phyloP scores from a whole-genome alignment of 2,888 invertebrate genomes.

The Zootermopsis nevadensis region DNA sequence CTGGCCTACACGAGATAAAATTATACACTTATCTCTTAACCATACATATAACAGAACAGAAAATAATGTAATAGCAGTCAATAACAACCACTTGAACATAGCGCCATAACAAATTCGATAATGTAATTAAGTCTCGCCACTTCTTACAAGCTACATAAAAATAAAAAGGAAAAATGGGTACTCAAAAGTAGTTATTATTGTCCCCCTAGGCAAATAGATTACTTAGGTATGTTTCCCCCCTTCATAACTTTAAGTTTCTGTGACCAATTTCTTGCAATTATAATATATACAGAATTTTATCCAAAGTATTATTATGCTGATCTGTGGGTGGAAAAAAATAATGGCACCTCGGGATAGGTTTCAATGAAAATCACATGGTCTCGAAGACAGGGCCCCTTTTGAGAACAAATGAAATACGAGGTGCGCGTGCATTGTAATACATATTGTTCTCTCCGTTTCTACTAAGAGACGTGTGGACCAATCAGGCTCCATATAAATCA shows the following conservation, averaged over 20 bases:
- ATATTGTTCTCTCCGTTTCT: neutral
- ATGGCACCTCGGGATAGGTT: neutral
- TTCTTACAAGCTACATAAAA: neutral
- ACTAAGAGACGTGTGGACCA: constrained; percentile 12
- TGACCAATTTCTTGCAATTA: constrained; percentile 38
- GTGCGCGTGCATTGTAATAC: constrained; percentile 25
- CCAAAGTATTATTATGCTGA: constrained; percentile 1
- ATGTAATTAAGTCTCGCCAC: neutral
- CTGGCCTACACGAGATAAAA: neutral
- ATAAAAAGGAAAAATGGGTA: neutral
- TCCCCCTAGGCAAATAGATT: constrained; percentile 5
- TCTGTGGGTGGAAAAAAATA: neutral
- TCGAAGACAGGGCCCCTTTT: constrained; percentile 11
- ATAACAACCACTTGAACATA: neutral
- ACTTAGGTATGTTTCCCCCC: neutral
- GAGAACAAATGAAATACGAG: constrained; percentile 21
- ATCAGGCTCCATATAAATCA: constrained; percentile 38
- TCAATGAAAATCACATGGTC: constrained; percentile 22
- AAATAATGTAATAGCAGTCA: neutral
- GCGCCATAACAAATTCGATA: neutral
- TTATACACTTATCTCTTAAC: neutral
- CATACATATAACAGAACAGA: neutral
- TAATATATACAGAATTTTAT: constrained; percentile 15
- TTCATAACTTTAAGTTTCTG: constrained; percentile 19
- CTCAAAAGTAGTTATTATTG: constrained; percentile 5